phyloP scores from a whole-genome alignment of 2,797 vertebrate species.

The Sternarchorhynchus goeldii region DNA sequence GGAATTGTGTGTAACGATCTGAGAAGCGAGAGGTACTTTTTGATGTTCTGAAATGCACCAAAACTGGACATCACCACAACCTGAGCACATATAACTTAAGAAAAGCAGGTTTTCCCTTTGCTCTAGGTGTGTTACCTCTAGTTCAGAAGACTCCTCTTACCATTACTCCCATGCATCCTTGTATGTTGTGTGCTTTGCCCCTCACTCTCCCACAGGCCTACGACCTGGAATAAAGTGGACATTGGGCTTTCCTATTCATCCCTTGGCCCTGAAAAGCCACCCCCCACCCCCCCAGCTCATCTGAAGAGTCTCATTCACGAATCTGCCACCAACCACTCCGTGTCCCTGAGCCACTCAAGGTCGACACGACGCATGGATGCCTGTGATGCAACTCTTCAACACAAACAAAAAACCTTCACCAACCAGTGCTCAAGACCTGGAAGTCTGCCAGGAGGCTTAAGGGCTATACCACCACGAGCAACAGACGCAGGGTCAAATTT shows the following conservation, averaged over 20 bases:
- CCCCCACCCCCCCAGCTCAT: constrained; percentile 29
- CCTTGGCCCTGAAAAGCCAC: constrained; percentile 46
- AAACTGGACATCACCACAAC: neutral
- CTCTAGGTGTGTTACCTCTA: neutral
- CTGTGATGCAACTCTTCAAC: constrained; percentile 17
- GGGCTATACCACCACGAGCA: constrained; percentile 14
- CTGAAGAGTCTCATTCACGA: constrained; percentile 55
- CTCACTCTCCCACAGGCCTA: constrained; percentile 34
- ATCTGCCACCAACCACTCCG: constrained; percentile 23
- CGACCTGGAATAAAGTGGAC: constrained; percentile 52
- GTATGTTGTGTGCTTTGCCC: constrained; percentile 41
- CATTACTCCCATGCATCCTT: constrained; percentile 30
- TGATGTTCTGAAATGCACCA: neutral
- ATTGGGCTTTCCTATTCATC: constrained; percentile 56
- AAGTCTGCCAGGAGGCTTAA: neutral
- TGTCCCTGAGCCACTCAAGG: constrained; percentile 24
- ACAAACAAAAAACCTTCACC: constrained; percentile 22
- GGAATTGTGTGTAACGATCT: too few relatives aligned
- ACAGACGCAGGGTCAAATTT: constrained; percentile 55
- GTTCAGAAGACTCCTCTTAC: constrained; percentile 7
- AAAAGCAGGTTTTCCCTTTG: neutral
- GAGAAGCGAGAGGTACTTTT: neutral
- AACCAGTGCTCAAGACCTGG: constrained; percentile 19
- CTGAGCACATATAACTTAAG: neutral
- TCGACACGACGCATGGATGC: constrained; percentile 4